These are phyloP conservation scores for Notoglanidium macrostoma DNA, from an alignment of 2,797 vertebrate genomes.

Conservation along the genomic window DNA sequence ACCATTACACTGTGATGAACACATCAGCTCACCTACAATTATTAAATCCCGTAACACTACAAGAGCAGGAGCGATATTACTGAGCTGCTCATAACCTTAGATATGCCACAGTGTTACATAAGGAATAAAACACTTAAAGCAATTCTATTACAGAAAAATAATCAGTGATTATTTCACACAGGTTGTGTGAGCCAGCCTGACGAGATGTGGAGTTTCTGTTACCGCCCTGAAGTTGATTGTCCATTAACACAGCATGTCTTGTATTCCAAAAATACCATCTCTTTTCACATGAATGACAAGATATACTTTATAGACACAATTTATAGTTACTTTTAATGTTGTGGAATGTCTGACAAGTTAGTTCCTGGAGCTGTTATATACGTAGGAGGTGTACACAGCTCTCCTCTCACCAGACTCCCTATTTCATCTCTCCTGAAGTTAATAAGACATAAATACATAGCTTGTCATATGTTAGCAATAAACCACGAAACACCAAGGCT, in stretches of 20 bases:
- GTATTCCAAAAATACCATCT: neutral
- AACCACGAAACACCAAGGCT: no score
- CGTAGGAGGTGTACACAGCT: neutral
- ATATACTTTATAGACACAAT: neutral
- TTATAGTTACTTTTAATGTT: neutral
- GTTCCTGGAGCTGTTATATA: neutral
- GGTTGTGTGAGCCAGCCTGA: neutral
- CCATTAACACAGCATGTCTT: neutral
- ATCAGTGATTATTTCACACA: neutral
- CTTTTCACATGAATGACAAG: neutral
- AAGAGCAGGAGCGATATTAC: constrained; percentile 26
- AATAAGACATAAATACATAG: neutral
- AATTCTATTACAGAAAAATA: neutral
- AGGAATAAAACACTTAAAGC: no score
- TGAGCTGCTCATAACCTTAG: constrained; percentile 52
- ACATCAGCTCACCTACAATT: constrained; percentile 38
- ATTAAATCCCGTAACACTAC: constrained; percentile 37
- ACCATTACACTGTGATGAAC: constrained; percentile 36
- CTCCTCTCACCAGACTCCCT: neutral
- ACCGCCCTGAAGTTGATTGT: neutral
- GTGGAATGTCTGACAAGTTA: no score
- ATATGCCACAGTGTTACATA: constrained; percentile 60
- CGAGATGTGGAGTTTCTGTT: neutral
- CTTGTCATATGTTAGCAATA: neutral
- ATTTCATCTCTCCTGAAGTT: neutral